Conservation (phyloP, 2,113 vertebrate genomes). For the Antechinus flavipes region DNA sequence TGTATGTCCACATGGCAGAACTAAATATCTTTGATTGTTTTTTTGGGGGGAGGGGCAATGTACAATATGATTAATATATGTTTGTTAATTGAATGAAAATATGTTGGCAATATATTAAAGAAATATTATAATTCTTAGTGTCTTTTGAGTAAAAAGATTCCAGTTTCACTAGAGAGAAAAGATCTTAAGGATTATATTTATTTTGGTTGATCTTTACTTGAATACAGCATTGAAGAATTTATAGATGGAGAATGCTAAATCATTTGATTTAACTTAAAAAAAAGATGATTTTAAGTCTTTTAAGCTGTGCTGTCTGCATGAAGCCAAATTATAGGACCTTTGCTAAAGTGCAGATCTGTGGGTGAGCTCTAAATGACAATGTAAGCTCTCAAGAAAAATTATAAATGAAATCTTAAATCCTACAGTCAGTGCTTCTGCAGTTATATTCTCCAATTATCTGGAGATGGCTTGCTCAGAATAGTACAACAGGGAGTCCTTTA, state of each 20-base stretch:
- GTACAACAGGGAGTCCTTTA: slow-evolving; percentile 62
- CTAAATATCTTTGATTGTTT: background rate
- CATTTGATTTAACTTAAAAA: slow-evolving; percentile 19
- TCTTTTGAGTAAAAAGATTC: background rate
- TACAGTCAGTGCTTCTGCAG: slow-evolving; percentile 26
- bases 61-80: background rate
- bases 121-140: background rate
- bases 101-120: background rate
- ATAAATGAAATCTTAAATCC: slow-evolving; percentile 50
- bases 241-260: slow-evolving; percentile 6
- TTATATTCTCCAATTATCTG: slow-evolving; percentile 65
- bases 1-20: background rate
- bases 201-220: slow-evolving; percentile 13
- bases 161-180: slow-evolving; percentile 19
- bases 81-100: background rate
- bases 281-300: slow-evolving; percentile 17
- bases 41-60: background rate
- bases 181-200: background rate
- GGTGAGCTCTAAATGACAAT: slow-evolving; percentile 42
- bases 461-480: slow-evolving; percentile 41
- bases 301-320: background rate
- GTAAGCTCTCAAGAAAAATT: slow-evolving; percentile 32
- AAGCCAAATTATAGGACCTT: background rate
- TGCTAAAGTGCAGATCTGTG: slow-evolving; percentile 23
- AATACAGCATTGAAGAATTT: slow-evolving; percentile 30